A percentile compares a stretch with the other conserved stretches of the same genome.
Conservation (phyloP, 92 coral and sea anemone species). For the Heliopora coerulea region DNA sequence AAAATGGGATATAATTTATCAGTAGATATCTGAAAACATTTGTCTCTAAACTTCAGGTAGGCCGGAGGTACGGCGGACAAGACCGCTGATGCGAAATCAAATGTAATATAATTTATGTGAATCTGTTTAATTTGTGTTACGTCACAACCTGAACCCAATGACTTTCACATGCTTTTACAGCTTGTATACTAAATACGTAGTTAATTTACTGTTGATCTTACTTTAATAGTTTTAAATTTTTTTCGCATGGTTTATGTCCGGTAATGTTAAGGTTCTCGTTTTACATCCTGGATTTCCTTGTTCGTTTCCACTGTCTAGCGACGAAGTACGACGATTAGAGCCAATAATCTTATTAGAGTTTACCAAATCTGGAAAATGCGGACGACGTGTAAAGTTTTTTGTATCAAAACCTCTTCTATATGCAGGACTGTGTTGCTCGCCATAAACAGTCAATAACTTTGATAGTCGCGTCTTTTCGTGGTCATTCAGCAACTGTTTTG, state of each 20-base stretch:
- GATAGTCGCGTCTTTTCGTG: constrained; percentile 70
- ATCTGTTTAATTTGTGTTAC: no score
- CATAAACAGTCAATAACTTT: constrained; percentile 72
- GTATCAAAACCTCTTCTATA: constrained; percentile 58
- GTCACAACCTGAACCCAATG: no score
- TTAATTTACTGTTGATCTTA: no score
- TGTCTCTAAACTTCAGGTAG: no score
- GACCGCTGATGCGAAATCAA: no score
- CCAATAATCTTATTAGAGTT: constrained; percentile 44
- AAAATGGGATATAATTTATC: no score
- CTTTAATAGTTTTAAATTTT: neutral
- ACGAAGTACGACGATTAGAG: constrained; percentile 11
- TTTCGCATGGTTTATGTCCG: constrained; percentile 20
- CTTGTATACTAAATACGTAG: no score
- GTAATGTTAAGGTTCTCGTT: constrained; percentile 16
- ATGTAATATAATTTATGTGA: no score
- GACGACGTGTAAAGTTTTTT: constrained; percentile 55
- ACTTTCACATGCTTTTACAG: no score
- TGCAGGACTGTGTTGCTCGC: constrained; percentile 74
- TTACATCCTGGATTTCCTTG: neutral
- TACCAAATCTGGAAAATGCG: constrained; percentile 75
- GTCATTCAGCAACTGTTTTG: constrained; percentile 11
- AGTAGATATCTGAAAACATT: no score
- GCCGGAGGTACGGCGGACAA: no score
- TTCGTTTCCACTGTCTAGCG: constrained; percentile 8